A percentile compares a stretch with the other conserved stretches of the same genome.
phyloP scores from a whole-genome alignment of 2,888 invertebrate genomes.

The Colletes collaris region DNA sequence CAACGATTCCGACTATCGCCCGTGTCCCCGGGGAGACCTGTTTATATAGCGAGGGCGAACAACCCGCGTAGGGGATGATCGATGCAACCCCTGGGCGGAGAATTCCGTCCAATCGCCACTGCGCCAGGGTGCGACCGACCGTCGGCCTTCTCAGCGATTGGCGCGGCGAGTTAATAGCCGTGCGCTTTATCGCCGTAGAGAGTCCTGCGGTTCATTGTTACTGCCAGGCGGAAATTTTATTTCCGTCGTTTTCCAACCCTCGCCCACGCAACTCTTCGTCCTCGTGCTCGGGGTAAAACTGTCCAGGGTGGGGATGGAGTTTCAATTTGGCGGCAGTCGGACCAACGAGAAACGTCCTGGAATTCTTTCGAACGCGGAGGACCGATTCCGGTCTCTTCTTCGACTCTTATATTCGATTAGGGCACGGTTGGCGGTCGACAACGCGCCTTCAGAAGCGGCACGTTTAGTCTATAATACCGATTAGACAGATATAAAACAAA shows the following conservation, averaged over 20 bases:
- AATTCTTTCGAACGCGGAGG: neutral
- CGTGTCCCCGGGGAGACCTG: constrained; percentile 71
- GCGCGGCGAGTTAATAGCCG: constrained; percentile 67
- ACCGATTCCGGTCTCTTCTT: no score
- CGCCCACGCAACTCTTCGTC: neutral
- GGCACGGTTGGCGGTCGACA: no score
- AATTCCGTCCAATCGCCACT: constrained; percentile 69
- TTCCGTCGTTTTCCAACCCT: constrained; percentile 51
- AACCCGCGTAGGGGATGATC: constrained; percentile 72
- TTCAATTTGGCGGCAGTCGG: constrained; percentile 32
- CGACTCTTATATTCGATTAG: no score
- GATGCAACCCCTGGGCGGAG: constrained; percentile 80
- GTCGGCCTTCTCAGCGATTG: constrained; percentile 60
- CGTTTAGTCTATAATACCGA: no score
- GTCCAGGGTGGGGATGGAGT: constrained; percentile 11
- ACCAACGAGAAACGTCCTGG: constrained; percentile 24
- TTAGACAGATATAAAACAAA: no score
- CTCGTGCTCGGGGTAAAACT: constrained; percentile 26
- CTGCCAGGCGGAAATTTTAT: constrained; percentile 73
- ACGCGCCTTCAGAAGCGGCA: no score
- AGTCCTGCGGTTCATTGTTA: constrained; percentile 78
- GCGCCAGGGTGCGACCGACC: constrained; percentile 58
- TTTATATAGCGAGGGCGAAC: constrained; percentile 73
- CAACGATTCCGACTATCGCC: constrained; percentile 65
- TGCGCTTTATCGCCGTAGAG: constrained; percentile 62